Percentiles rank a stretch among this genome's conserved stretches.
These are phyloP conservation scores for Pristionchus japonicus DNA, from an alignment of 2,888 invertebrate genomes.

Conservation along the genomic window DNA sequence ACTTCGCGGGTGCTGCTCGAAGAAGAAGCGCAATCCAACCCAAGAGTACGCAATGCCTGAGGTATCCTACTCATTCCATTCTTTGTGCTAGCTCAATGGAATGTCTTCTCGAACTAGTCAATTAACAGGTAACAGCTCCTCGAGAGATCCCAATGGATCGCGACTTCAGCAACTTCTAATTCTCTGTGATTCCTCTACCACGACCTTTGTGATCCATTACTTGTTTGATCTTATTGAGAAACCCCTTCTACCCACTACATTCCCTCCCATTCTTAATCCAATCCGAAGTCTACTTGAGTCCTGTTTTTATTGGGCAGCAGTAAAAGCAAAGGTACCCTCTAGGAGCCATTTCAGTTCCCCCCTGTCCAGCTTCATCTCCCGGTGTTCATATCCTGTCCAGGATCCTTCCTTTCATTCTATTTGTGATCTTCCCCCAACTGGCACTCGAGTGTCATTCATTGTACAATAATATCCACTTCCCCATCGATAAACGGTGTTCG, in stretches of 20 bases:
- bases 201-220: neutral
- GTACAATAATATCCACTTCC: neutral
- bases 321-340: neutral
- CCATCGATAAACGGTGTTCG: neutral
- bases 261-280: neutral
- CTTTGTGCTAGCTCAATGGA: no score
- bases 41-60: slow-evolving; percentile 48
- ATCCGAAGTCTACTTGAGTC: neutral
- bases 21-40: neutral
- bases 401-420: neutral
- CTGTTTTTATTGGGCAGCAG: neutral
- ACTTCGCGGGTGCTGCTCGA: neutral
- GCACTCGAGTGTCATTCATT: slow-evolving; percentile 12
- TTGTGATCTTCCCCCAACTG: neutral
- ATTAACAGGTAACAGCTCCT: slow-evolving; percentile 7
- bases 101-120: neutral
- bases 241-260: neutral
- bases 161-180: slow-evolving; percentile 29
- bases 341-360: slow-evolving; percentile 23
- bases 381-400: slow-evolving; percentile 15
- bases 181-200: neutral
- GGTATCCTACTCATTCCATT: no score
- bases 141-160: slow-evolving; percentile 29
- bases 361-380: neutral
- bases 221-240: neutral